Evolutionary conservation across 2,888 invertebrate species (phyloP).

Genomic region (Sphaerophoria rueppellii): DNA sequence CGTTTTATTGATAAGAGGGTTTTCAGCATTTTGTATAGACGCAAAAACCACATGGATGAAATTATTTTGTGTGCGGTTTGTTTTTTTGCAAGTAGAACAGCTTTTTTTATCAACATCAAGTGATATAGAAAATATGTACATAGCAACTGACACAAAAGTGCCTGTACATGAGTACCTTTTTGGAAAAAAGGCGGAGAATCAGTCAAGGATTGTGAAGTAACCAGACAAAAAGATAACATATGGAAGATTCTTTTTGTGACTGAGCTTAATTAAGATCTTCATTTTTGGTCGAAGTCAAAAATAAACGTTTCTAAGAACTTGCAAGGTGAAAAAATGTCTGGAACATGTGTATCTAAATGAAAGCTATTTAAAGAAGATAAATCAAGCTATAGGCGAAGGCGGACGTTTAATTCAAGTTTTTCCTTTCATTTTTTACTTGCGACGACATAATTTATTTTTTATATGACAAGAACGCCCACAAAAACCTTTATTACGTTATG

Average conservation of each 20-base stretch:
- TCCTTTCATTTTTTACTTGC: too few species aligned
- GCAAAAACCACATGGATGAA: constrained; percentile 4
- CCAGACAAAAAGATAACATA: constrained; percentile 1
- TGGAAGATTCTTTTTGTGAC: not conserved
- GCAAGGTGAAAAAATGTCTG: too few species aligned
- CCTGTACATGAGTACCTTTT: not conserved
- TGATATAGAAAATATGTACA: not conserved
- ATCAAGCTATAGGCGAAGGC: too few species aligned
- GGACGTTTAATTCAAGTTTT: too few species aligned
- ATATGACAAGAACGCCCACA: too few species aligned
- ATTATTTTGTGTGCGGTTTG: not conserved
- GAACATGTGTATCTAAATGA: too few species aligned
- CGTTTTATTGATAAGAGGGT: not conserved
- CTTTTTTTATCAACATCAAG: not conserved
- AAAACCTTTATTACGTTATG: too few species aligned
- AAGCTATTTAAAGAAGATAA: too few species aligned
- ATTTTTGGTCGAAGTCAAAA: not conserved
- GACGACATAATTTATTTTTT: too few species aligned
- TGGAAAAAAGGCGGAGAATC: not conserved
- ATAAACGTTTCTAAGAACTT: too few species aligned
- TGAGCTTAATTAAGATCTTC: not conserved
- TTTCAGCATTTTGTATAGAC: not conserved
- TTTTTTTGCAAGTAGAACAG: not conserved
- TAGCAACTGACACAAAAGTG: constrained; percentile 8
- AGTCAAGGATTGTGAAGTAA: not conserved